Conservation (phyloP, 1,140 invertebrate species). For the Drosophila mojavensis region DNA sequence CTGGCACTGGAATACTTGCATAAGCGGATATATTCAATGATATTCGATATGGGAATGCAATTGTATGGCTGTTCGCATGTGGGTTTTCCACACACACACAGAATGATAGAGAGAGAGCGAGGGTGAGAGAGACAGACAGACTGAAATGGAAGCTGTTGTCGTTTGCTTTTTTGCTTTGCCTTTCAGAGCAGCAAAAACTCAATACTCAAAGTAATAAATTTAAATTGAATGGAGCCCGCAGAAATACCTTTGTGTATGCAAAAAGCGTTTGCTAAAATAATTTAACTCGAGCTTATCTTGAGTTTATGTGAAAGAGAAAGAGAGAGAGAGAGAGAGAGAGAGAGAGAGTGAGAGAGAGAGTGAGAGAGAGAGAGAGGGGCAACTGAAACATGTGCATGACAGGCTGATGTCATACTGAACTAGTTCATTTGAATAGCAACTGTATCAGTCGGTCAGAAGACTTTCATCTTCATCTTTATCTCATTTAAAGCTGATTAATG, state of each 20-base stretch:
- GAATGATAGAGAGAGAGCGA: too few relatives aligned
- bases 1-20: conserved; percentile 18
- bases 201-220: conserved; percentile 43
- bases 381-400: too few relatives aligned
- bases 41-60: conserved; percentile 36
- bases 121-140: neutral
- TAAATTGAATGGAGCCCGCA: conserved; percentile 31
- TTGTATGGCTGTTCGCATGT: conserved; percentile 23
- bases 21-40: conserved; percentile 30
- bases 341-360: neutral
- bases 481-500: neutral
- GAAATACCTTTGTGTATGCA: conserved; percentile 30
- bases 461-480: neutral
- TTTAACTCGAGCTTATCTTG: conserved; percentile 13
- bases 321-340: neutral
- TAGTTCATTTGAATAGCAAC: neutral
- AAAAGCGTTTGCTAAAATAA: conserved; percentile 14
- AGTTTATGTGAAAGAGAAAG: neutral
- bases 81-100: conserved; percentile 3
- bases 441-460: neutral
- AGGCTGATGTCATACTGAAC: neutral
- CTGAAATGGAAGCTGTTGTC: conserved; percentile 20
- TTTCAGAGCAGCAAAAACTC: conserved; percentile 41
- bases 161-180: conserved; percentile 27
- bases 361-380: neutral